Conservation (phyloP, 1,140 invertebrate species). For the Gryon sp. region DNA sequence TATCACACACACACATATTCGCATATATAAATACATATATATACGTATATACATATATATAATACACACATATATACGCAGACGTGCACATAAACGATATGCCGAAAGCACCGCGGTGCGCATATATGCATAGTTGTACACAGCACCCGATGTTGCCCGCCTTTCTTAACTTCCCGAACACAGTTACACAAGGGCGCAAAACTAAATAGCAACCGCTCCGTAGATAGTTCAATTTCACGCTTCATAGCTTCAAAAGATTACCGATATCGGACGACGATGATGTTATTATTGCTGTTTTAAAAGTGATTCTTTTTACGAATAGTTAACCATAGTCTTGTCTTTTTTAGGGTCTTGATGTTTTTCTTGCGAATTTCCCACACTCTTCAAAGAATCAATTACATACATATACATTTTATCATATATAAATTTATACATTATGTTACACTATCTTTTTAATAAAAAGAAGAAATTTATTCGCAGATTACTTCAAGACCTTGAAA, state of each 20-base stretch:
- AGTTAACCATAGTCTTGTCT: slow-evolving; percentile 13
- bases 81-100: slow-evolving; percentile 13
- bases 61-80: neutral
- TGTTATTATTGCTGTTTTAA: slow-evolving; percentile 62
- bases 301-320: slow-evolving; percentile 31
- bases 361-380: too few relatives aligned
- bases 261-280: slow-evolving; percentile 60
- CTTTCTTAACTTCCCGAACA: slow-evolving; percentile 59
- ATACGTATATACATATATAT: too few relatives aligned
- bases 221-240: slow-evolving; percentile 75
- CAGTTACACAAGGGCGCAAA: slow-evolving; percentile 71
- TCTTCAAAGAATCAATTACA: too few relatives aligned
- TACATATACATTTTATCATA: too few relatives aligned
- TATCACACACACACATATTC: too few relatives aligned
- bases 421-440: too few relatives aligned
- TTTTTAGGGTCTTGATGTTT: slow-evolving; percentile 16
- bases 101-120: slow-evolving; percentile 29
- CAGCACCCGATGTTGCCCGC: slow-evolving; percentile 56
- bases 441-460: too few relatives aligned
- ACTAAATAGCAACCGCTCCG: slow-evolving; percentile 75
- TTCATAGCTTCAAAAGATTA: slow-evolving; percentile 71
- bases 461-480: too few relatives aligned
- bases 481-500: too few relatives aligned
- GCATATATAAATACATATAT: neutral
- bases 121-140: slow-evolving; percentile 55